Evolutionary conservation across 2,888 invertebrate species (phyloP).

Genomic region (Serripes groenlandicus): DNA sequence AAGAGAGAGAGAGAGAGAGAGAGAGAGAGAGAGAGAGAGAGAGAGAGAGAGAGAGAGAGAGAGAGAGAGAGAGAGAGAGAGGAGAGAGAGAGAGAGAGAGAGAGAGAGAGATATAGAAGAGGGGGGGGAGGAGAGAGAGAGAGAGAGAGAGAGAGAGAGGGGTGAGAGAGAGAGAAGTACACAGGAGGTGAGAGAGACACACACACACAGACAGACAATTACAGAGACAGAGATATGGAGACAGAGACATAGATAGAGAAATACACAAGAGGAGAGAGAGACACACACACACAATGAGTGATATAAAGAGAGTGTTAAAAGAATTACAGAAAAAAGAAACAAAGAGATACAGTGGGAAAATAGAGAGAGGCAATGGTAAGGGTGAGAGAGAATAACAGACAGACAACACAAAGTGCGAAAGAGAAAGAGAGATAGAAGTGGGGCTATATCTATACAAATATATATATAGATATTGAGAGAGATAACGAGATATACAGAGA

Average conservation of each 20-base stretch:
- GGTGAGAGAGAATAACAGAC: background rate
- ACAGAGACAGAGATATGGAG: background rate
- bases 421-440: conserved; percentile 5
- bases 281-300: too few species aligned
- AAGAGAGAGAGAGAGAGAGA: background rate
- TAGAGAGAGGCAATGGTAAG: background rate
- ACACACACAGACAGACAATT: too few species aligned
- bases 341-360: too few species aligned
- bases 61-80: too few species aligned
- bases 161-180: background rate
- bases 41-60: too few species aligned
- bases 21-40: too few species aligned
- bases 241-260: background rate
- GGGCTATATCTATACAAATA: background rate
- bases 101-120: too few species aligned
- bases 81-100: too few species aligned
- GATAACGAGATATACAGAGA: background rate
- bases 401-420: background rate
- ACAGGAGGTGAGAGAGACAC: background rate
- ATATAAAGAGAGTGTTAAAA: too few species aligned
- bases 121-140: background rate
- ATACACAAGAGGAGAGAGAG: background rate
- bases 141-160: background rate
- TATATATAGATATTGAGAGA: background rate
- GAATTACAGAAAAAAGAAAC: too few species aligned